Conservation (phyloP, 2,797 vertebrate species). For the Rhynchonycteris naso region DNA sequence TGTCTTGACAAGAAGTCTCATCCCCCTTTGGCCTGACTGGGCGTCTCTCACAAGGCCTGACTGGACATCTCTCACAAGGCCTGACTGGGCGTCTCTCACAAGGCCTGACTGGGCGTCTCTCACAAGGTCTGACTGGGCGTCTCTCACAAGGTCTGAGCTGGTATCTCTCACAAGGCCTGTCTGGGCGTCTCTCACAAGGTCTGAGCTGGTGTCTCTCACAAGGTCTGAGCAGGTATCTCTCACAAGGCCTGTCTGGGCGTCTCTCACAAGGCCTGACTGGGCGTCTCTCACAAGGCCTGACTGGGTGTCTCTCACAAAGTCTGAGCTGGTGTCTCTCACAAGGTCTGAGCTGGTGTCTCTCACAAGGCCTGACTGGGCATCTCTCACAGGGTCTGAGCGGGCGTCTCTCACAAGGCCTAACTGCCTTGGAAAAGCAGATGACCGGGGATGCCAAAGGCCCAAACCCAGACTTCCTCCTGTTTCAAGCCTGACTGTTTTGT, state of each 20-base stretch:
- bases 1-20: neutral
- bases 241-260: too few species aligned
- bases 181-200: too few species aligned
- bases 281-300: neutral
- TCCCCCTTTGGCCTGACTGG: neutral
- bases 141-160: too few species aligned
- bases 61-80: too few species aligned
- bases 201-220: too few species aligned
- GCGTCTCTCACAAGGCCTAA: neutral
- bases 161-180: neutral
- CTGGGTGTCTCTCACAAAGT: too few species aligned
- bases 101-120: too few species aligned
- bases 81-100: too few species aligned
- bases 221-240: too few species aligned
- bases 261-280: too few species aligned
- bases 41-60: too few species aligned
- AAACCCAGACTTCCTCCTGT: neutral
- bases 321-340: neutral
- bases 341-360: slow-evolving; percentile 1
- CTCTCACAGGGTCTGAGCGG: slow-evolving; percentile 5
- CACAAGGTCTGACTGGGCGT: too few species aligned
- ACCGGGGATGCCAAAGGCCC: neutral
- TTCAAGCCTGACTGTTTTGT: neutral
- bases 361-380: neutral
- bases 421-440: neutral